Evolutionary conservation across 1,140 invertebrate genomes (phyloP).

Genomic region (Aphelinus certus): DNA sequence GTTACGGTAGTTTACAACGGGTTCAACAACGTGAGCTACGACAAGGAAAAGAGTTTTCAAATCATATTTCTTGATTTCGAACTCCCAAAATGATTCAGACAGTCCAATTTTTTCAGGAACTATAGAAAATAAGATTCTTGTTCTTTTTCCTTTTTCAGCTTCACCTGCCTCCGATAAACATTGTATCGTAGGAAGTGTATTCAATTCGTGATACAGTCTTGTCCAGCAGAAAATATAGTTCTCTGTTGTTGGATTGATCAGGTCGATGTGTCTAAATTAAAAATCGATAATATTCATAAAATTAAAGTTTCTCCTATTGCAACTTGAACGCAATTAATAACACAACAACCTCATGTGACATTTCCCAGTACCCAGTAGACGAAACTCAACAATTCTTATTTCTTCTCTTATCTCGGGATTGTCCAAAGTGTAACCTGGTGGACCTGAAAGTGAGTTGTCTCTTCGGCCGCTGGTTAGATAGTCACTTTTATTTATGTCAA

Average conservation of each 20-base stretch:
- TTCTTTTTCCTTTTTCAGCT: constrained; percentile 53
- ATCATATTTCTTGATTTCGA: constrained; percentile 58
- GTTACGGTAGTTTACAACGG: constrained; percentile 53
- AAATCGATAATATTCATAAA: not conserved
- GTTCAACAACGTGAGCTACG: constrained; percentile 58
- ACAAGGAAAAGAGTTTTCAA: constrained; percentile 57
- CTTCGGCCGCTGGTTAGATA: constrained; percentile 63
- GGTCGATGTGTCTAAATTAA: constrained; percentile 51
- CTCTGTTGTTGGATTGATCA: constrained; percentile 61
- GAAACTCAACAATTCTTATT: constrained; percentile 65
- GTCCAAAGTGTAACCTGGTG: constrained; percentile 38
- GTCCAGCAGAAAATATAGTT: constrained; percentile 57
- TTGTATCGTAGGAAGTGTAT: constrained; percentile 55
- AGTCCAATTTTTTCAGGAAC: constrained; percentile 55
- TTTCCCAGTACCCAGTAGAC: constrained; percentile 62
- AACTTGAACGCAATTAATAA: constrained; percentile 1
- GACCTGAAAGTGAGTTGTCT: constrained; percentile 48
- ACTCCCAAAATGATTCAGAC: constrained; percentile 62
- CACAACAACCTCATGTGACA: constrained; percentile 46
- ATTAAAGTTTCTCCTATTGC: not conserved
- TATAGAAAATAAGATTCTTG: constrained; percentile 56
- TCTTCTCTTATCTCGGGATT: constrained; percentile 55
- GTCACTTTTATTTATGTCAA: constrained; percentile 67
- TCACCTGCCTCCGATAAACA: constrained; percentile 54
- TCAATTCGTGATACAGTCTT: constrained; percentile 39